Conservation (phyloP, 2,888 invertebrate genomes). For the Hirtodrosophila cameraria region DNA sequence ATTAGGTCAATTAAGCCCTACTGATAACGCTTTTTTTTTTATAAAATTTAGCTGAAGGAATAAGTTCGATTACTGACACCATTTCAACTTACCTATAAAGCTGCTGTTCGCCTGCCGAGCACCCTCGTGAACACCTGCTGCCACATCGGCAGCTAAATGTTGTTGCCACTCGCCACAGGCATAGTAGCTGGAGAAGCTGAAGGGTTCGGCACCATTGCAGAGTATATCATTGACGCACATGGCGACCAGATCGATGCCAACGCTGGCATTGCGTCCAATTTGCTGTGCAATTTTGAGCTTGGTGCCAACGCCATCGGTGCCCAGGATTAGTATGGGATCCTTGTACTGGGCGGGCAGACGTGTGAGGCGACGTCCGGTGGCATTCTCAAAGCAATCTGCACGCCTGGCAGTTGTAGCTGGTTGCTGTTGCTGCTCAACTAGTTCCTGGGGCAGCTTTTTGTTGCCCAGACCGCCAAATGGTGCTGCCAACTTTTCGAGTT, state of each 20-base stretch:
- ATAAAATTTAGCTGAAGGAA: no score
- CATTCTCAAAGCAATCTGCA: slow-evolving; percentile 72
- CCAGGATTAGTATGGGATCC: slow-evolving; percentile 95
- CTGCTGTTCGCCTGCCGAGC: slow-evolving; percentile 93
- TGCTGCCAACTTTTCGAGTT: slow-evolving; percentile 85
- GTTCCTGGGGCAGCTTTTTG: slow-evolving; percentile 28
- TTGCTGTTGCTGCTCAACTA: slow-evolving; percentile 35
- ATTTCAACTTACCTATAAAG: slow-evolving; percentile 91
- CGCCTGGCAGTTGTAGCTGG: slow-evolving; percentile 19
- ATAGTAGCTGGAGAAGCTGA: slow-evolving; percentile 98
- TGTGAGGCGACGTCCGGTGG: slow-evolving; percentile 80
- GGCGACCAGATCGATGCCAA: slow-evolving; percentile 98
- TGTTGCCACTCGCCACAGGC: slow-evolving; percentile 93
- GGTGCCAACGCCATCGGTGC: slow-evolving; percentile 99
- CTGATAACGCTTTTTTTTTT: no score
- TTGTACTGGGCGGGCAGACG: slow-evolving; percentile 83
- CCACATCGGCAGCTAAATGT: slow-evolving; percentile 86
- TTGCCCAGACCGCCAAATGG: slow-evolving; percentile 76
- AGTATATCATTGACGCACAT: slow-evolving; percentile 99
- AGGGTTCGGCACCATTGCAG: slow-evolving; percentile 96
- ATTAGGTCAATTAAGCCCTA: no score
- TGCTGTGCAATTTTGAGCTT: slow-evolving; percentile 96
- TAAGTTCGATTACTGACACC: no score
- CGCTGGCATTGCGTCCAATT: slow-evolving; percentile 89
- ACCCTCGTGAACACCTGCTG: slow-evolving; percentile 90